phyloP scores from a whole-genome alignment of 1,140 invertebrate genomes.

The Bombus breviceps region DNA sequence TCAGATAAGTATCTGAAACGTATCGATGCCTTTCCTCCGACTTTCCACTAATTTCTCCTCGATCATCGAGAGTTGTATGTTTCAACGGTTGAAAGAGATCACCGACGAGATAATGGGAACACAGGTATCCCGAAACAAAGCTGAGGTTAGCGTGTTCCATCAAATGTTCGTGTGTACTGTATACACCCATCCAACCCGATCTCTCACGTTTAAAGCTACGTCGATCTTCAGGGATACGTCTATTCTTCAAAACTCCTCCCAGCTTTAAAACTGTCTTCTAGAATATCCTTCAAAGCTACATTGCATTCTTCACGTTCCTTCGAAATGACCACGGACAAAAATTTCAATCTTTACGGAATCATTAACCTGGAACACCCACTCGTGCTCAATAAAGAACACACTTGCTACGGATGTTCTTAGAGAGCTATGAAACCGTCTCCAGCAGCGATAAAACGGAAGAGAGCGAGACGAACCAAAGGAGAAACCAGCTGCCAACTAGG shows the following conservation, averaged over 20 bases:
- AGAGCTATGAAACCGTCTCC: neutral
- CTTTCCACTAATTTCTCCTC: constrained; percentile 62
- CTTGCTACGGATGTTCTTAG: too few species aligned
- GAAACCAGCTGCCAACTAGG: neutral
- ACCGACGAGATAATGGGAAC: constrained; percentile 49
- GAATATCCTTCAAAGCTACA: neutral
- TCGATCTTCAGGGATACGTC: constrained; percentile 31
- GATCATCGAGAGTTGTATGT: constrained; percentile 4
- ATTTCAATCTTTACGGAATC: neutral
- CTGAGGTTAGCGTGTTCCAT: constrained; percentile 47
- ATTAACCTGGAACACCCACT: neutral
- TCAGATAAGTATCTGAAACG: constrained; percentile 47
- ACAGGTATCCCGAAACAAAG: constrained; percentile 58
- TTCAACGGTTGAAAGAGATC: constrained; percentile 46
- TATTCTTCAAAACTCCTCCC: constrained; percentile 41
- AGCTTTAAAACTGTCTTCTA: neutral
- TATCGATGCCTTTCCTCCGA: constrained; percentile 34
- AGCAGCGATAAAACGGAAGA: constrained; percentile 4
- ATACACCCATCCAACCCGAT: constrained; percentile 21
- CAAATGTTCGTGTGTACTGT: constrained; percentile 19
- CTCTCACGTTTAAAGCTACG: constrained; percentile 32
- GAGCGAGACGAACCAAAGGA: neutral
- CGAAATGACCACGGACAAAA: neutral
- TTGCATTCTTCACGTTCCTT: neutral
- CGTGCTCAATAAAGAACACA: neutral